Percentiles rank a stretch among this genome's conserved stretches.
phyloP scores from a whole-genome alignment of 2,113 vertebrate species.

The Gulo gulo region DNA sequence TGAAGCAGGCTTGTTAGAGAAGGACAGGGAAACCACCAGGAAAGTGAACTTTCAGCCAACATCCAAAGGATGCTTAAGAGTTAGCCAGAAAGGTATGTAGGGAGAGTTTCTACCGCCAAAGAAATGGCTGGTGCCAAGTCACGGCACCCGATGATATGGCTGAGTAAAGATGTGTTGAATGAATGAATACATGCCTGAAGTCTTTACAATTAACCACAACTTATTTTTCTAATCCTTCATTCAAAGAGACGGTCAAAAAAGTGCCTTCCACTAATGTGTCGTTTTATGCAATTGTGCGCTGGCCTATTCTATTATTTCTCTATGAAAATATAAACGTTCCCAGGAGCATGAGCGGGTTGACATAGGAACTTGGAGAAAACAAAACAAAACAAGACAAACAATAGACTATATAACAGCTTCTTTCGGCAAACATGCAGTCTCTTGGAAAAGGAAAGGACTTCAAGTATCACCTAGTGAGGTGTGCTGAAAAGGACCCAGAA shows the following conservation, averaged over 20 bases:
- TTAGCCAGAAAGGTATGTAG: neutral
- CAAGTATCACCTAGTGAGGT: neutral
- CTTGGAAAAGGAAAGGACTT: constrained; percentile 30
- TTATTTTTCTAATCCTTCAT: constrained; percentile 33
- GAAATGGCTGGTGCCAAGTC: neutral
- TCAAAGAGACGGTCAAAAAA: neutral
- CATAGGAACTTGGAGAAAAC: constrained; percentile 43
- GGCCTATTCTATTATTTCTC: neutral
- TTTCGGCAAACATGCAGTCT: neutral
- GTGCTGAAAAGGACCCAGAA: neutral
- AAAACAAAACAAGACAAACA: neutral
- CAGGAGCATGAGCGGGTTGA: neutral
- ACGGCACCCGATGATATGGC: neutral
- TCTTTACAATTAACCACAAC: neutral
- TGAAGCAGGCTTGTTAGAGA: neutral
- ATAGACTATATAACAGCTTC: neutral
- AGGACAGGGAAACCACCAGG: neutral
- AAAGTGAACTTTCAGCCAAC: neutral
- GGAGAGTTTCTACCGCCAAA: neutral
- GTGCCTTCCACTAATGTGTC: neutral
- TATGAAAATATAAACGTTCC: constrained; percentile 22
- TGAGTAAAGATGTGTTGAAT: neutral
- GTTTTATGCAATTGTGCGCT: neutral
- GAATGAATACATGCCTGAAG: neutral
- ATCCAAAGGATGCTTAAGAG: neutral